These are phyloP conservation scores for Phallusia fumigata DNA, from an alignment of 23 tunicate species.

Conservation along the genomic window DNA sequence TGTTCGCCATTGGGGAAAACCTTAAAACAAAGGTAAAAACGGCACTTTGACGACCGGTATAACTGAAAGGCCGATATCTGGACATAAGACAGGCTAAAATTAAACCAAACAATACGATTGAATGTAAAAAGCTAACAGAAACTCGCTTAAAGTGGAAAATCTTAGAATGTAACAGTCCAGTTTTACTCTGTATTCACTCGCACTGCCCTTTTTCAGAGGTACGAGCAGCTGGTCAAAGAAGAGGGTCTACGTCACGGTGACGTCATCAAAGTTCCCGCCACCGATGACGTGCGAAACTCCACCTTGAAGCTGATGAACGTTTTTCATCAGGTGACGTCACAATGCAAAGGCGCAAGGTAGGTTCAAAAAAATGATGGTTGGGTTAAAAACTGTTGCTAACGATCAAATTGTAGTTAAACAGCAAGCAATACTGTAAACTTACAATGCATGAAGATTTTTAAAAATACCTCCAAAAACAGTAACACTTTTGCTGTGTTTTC, in stretches of 20 bases:
- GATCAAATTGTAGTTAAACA: too few relatives aligned
- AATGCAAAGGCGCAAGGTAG: constrained; percentile 49
- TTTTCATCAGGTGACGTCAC: constrained; percentile 40
- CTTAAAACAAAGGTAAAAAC: neutral
- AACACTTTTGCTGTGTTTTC: too few relatives aligned
- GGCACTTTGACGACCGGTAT: too few relatives aligned
- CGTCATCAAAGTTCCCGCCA: constrained; percentile 37
- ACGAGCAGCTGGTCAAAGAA: constrained; percentile 15
- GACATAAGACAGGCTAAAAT: too few relatives aligned
- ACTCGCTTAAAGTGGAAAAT: too few relatives aligned
- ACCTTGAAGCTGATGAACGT: constrained; percentile 47
- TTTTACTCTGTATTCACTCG: neutral
- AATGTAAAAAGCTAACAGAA: too few relatives aligned
- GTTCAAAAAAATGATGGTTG: neutral
- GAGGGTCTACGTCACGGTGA: constrained; percentile 40
- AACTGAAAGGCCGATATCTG: too few relatives aligned
- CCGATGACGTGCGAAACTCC: constrained; percentile 72
- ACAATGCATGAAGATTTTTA: too few relatives aligned
- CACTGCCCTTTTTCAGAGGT: constrained; percentile 3
- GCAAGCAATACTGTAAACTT: too few relatives aligned
- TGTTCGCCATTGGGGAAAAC: constrained; percentile 62
- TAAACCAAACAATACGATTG: neutral
- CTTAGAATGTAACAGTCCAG: too few relatives aligned
- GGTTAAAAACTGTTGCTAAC: too few relatives aligned
- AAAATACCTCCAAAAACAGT: too few relatives aligned